Percentiles rank a stretch among this genome's conserved stretches.
These are phyloP conservation scores for Scrobipalpa atriplicella DNA, from an alignment of 2,888 invertebrate species.

Conservation along the genomic window DNA sequence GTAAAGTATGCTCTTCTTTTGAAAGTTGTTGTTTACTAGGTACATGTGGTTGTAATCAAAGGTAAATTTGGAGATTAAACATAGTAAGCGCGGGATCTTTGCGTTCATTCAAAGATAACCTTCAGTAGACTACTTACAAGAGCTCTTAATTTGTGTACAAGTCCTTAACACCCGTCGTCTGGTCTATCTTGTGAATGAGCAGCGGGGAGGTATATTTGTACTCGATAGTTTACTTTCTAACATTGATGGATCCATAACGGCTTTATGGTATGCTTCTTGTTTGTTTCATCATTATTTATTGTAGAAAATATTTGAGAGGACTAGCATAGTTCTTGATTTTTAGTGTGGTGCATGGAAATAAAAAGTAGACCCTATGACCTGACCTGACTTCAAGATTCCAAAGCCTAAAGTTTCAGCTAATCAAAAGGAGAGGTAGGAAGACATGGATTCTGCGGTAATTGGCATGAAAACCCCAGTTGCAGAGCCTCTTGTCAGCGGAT, in stretches of 20 bases:
- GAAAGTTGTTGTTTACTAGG: constrained; percentile 70
- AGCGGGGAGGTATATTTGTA: constrained; percentile 2
- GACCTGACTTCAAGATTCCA: no score
- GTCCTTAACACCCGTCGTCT: constrained; percentile 25
- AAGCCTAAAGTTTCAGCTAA: no score
- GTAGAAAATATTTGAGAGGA: no score
- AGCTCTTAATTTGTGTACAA: constrained; percentile 24
- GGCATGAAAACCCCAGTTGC: not conserved
- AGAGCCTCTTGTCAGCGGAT: not conserved
- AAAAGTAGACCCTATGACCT: no score
- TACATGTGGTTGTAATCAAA: constrained; percentile 76
- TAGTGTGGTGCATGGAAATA: no score
- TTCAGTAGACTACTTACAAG: constrained; percentile 1
- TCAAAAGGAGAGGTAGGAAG: not conserved
- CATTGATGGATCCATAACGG: constrained; percentile 16
- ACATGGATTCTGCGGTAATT: not conserved
- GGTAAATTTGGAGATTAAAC: constrained; percentile 74
- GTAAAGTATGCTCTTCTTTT: constrained; percentile 79
- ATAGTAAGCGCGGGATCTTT: constrained; percentile 47
- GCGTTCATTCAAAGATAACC: constrained; percentile 43
- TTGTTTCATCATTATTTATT: not conserved
- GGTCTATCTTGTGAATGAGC: constrained; percentile 16
- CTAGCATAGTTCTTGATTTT: no score
- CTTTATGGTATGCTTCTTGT: not conserved
- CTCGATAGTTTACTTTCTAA: constrained; percentile 17